Evolutionary conservation across 1,140 invertebrate species (phyloP), one percentile per base, ranked within the genome.

Genomic region (Polypedilum vanderplanki): DNA sequence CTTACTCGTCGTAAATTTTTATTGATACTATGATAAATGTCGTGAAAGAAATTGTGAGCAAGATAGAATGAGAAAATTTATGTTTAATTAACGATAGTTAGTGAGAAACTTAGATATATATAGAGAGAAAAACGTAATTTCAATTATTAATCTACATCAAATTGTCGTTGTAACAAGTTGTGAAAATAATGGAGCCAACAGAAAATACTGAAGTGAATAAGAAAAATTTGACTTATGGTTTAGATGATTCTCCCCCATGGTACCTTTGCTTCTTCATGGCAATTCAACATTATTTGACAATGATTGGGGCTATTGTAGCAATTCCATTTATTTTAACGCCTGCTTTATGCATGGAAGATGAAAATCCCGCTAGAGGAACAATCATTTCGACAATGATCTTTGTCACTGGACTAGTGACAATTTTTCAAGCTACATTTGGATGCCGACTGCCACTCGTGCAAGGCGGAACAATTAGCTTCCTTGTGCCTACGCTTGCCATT

Each of bases 331-430:
- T 96, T 65, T 80, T 96, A 57, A 90, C 91, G 15, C 90, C 91
- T 1, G 88, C 90, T 0, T 84, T 96, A 1, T 96, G 94, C 81
- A 94, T 97, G 88, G 85, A 85, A 1, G 89, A 91, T 76, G 87
- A 90, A 64, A 90, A 93, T 82, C 90, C 92, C 0, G 87, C 90
- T n/a, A 85, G 89, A 70, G 91, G 88, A 76, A 87, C 93, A 78
- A 90, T 97, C 22, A 92, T 95, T 75, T 93, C 91, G 0, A 95
- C 93, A 0, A 93, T 94, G 86, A 93, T 95, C 75, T 94, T 96
- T 79, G 90, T 95, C 4, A 93, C 92, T 24, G 94, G 93, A 12
- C 81, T 96, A 0, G 88, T 93, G 1, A 96, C 94, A 0, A 88
- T 92, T 77, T 76, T 95, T 1, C 94, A 96, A 81, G 85, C 88